phyloP scores from a whole-genome alignment of 2,113 vertebrate species.

The Hydrochoerus hydrochaeris region DNA sequence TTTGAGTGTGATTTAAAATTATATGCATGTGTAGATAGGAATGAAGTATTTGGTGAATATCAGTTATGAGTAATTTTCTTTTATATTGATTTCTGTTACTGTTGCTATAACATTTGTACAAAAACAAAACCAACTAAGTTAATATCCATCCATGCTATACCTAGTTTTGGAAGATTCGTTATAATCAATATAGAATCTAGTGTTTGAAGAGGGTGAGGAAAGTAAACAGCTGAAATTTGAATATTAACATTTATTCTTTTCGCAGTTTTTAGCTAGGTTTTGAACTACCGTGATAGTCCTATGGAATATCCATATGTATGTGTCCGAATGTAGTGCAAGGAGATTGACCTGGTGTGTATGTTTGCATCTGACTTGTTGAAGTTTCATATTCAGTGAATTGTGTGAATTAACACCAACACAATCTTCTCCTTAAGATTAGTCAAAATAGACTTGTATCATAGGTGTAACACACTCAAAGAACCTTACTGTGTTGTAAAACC shows the following conservation, averaged over 20 bases:
- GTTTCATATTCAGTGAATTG: background rate
- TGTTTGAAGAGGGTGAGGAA: background rate
- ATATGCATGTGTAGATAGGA: background rate
- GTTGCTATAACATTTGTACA: background rate
- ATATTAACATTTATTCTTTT: background rate
- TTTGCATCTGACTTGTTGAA: background rate
- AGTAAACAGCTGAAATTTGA: background rate
- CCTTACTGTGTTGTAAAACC: background rate
- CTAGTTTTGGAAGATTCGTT: background rate
- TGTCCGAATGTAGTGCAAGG: background rate
- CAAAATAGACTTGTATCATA: background rate
- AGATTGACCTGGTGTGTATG: background rate
- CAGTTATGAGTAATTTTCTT: background rate
- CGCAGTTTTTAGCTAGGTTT: background rate
- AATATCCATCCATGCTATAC: background rate
- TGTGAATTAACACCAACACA: background rate
- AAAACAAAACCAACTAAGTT: background rate
- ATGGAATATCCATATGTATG: background rate
- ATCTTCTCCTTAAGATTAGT: background rate
- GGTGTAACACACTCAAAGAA: background rate
- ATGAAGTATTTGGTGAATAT: background rate
- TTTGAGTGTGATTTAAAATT: background rate
- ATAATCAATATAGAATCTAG: background rate
- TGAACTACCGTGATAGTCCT: background rate
- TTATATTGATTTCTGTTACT: background rate